Evolutionary conservation across 2,113 vertebrate genomes (phyloP).

Genomic region (Toxostoma redivivum): DNA sequence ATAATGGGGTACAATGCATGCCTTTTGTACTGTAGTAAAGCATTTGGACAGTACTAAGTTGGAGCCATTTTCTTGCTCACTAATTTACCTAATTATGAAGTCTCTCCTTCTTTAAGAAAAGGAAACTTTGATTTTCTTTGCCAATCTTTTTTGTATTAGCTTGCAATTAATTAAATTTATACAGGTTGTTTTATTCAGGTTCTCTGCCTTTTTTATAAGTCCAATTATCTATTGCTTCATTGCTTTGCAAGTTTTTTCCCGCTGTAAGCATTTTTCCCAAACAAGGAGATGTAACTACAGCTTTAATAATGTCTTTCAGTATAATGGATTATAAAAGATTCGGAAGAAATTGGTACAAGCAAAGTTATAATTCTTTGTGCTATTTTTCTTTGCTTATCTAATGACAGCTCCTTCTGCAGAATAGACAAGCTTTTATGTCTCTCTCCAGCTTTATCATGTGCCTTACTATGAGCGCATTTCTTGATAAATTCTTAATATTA

Average conservation of each 20-base stretch:
- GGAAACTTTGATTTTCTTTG: constrained; percentile 21
- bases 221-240: background rate
- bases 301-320: constrained; percentile 57
- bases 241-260: constrained; percentile 28
- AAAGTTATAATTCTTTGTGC: constrained; percentile 39
- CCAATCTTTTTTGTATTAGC: constrained; percentile 16
- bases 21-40: background rate
- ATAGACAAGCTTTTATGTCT: constrained; percentile 48
- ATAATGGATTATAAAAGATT: constrained; percentile 56
- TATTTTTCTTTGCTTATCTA: constrained; percentile 64
- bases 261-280: constrained; percentile 17
- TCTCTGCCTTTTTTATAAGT: background rate
- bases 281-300: constrained; percentile 48
- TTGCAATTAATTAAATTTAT: constrained; percentile 67
- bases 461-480: constrained; percentile 5
- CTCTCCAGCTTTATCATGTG: constrained; percentile 13
- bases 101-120: constrained; percentile 38
- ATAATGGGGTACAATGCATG: background rate
- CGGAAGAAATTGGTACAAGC: constrained; percentile 51
- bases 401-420: constrained; percentile 46
- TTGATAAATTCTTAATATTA: constrained; percentile 25
- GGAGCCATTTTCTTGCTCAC: constrained; percentile 40
- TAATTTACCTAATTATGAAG: constrained; percentile 57
- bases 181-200: constrained; percentile 51
- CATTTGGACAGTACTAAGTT: background rate